Evolutionary conservation across 2,797 vertebrate genomes (phyloP).

Genomic region (Cirrhinus molitorella): DNA sequence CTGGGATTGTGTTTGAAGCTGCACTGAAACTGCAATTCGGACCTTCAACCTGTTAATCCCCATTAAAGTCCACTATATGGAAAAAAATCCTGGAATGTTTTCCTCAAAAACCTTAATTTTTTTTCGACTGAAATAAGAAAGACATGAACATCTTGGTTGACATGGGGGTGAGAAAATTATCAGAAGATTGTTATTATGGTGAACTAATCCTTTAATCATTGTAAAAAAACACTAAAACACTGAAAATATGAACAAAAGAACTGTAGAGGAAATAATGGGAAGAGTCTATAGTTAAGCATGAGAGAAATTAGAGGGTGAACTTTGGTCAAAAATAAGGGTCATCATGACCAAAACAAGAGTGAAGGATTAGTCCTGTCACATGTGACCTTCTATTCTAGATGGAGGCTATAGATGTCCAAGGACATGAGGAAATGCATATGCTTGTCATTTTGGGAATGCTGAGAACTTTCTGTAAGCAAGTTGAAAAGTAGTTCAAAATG

Average conservation of each 20-base stretch:
- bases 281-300: background rate
- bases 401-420: slow-evolving; percentile 42
- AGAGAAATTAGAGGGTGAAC: background rate
- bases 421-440: slow-evolving; percentile 33
- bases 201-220: background rate
- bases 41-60: no score
- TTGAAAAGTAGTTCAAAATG: slow-evolving; percentile 18
- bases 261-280: background rate
- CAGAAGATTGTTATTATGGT: no score
- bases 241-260: background rate
- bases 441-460: slow-evolving; percentile 21
- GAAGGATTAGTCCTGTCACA: slow-evolving; percentile 45
- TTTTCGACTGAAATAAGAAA: no score
- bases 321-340: slow-evolving; percentile 5
- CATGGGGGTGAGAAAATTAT: no score
- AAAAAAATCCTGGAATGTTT: no score
- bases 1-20: no score
- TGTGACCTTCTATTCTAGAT: slow-evolving; percentile 46
- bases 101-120: no score
- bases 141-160: no score
- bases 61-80: no score
- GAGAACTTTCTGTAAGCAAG: background rate
- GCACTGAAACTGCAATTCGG: no score
- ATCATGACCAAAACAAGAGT: slow-evolving; percentile 32
- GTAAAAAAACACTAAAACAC: background rate